Evolutionary conservation across 2,797 vertebrate genomes (phyloP), one percentile per base, ranked within the genome.

Genomic region (Schizopygopsis pylzovi): DNA sequence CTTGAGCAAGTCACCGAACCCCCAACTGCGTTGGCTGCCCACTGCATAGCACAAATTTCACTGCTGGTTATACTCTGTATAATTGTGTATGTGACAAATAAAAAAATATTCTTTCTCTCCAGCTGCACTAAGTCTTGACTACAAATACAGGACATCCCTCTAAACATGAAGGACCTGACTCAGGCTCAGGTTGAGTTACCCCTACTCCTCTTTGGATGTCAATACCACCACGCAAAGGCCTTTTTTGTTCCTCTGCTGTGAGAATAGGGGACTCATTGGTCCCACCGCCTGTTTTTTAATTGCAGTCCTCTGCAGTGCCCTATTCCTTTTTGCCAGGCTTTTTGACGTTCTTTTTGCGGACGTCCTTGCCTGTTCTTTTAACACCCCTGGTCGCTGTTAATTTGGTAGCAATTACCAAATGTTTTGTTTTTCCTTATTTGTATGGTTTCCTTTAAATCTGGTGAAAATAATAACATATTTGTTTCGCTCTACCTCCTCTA

Each of bases 361-460:
- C 8, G 2, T 68, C 67, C 7, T 68, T 41, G 4, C 22, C 22
- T 47, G 70, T 47, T 47, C 41, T 47, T 47, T 72, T 47, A 47
- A 47, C 3, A 6, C n/a, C 70, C 43, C 5, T 16, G 2, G 12
- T 72, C 45, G 70, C 70, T 12, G 70, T 72, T 25, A 72, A 15
- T 45, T 47, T 72, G 11, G 70, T 47, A 47, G n/a, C 47, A 49
- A 49, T 49, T 49, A 1, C 4, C 47, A 49, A 1, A 49, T 49
- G 20, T 72, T 43, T 72, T 45, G 41, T 45, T 47, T 72, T 41
- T n/a, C 41, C 18, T 43, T 72, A 39, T 72, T 72, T 39, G 41
- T 72, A 45, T 45, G 41, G 41, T 71, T 22, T 20, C 68, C 68
- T 71, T 71, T 71, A 71, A 71, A 71, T 45, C 68, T 71, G 20